phyloP scores from a whole-genome alignment of 2,797 vertebrate species.

The Eulemur albifrons region DNA sequence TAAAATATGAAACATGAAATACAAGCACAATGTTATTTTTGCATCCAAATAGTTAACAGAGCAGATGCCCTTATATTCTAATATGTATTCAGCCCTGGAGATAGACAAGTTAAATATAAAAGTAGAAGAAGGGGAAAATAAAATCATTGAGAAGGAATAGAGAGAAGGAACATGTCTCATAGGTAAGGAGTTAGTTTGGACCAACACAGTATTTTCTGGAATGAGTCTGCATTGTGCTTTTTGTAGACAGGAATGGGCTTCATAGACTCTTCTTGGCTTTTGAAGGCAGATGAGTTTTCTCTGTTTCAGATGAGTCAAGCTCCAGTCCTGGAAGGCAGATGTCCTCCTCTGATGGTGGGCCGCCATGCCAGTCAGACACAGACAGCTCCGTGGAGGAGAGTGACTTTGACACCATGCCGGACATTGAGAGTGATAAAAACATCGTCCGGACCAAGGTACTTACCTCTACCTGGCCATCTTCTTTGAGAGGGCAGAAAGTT shows the following conservation, averaged over 20 bases:
- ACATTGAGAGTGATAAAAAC: constrained; percentile 88
- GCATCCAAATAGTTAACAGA: constrained; percentile 22
- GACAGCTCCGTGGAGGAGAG: constrained; percentile 89
- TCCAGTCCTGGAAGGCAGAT: constrained; percentile 78
- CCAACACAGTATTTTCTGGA: neutral
- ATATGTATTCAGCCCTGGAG: neutral
- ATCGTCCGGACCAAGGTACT: constrained; percentile 87
- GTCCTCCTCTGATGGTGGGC: constrained; percentile 69
- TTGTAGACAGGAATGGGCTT: neutral
- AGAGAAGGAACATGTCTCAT: neutral
- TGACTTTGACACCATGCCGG: constrained; percentile 87
- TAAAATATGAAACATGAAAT: constrained; percentile 53
- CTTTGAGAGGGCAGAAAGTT: neutral
- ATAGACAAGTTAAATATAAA: constrained; percentile 13
- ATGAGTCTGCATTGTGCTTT: neutral
- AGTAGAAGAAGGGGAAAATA: neutral
- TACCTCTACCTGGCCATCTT: accelerated
- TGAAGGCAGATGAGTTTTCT: constrained; percentile 14
- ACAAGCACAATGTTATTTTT: constrained; percentile 34
- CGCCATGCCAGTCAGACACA: constrained; percentile 80
- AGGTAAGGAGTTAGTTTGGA: neutral
- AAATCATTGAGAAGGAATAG: neutral
- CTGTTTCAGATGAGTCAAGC: constrained; percentile 84
- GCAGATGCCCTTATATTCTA: constrained; percentile 22
- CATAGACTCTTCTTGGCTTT: neutral